These are phyloP conservation scores for Caenorhabditis parvicauda DNA, from an alignment of 2,888 invertebrate species.

Conservation along the genomic window DNA sequence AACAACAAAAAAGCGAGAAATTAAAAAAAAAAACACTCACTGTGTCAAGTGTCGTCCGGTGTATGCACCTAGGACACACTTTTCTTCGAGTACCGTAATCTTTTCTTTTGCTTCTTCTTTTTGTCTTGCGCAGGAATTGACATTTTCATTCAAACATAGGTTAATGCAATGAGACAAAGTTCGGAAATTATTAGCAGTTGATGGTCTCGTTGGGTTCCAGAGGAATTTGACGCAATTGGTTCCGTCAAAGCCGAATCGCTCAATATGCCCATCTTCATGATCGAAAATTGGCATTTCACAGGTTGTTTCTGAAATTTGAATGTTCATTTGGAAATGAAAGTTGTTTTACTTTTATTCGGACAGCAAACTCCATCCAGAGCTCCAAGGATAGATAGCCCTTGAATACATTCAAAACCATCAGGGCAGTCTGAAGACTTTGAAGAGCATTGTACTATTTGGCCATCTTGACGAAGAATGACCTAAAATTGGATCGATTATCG, in stretches of 20 bases:
- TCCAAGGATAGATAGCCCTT: slow-evolving; percentile 43
- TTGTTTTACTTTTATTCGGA: slow-evolving; percentile 35
- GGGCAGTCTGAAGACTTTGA: slow-evolving; percentile 32
- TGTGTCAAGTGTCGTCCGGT: too few species aligned
- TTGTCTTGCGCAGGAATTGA: too few species aligned
- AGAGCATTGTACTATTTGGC: slow-evolving; percentile 34
- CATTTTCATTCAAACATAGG: too few species aligned
- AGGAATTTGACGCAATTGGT: slow-evolving; percentile 37
- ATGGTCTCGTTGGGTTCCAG: slow-evolving; percentile 50
- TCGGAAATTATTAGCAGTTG: slow-evolving; percentile 49
- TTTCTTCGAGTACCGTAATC: too few species aligned
- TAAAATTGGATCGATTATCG: slow-evolving; percentile 11
- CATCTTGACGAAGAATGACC: slow-evolving; percentile 32
- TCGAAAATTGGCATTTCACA: slow-evolving; percentile 42
- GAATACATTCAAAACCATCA: slow-evolving; percentile 51
- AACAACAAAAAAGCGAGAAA: too few species aligned
- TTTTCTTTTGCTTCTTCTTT: too few species aligned
- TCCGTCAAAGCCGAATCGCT: slow-evolving; percentile 52
- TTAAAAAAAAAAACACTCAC: too few species aligned
- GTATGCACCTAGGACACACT: too few species aligned
- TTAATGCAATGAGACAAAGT: slow-evolving; percentile 49
- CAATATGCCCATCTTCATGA: slow-evolving; percentile 41
- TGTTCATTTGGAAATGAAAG: not conserved
- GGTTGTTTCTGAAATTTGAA: slow-evolving; percentile 32
- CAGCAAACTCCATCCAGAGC: slow-evolving; percentile 52